Evolutionary conservation across 2,888 invertebrate genomes (phyloP).

Genomic region (Tipula lateralis): DNA sequence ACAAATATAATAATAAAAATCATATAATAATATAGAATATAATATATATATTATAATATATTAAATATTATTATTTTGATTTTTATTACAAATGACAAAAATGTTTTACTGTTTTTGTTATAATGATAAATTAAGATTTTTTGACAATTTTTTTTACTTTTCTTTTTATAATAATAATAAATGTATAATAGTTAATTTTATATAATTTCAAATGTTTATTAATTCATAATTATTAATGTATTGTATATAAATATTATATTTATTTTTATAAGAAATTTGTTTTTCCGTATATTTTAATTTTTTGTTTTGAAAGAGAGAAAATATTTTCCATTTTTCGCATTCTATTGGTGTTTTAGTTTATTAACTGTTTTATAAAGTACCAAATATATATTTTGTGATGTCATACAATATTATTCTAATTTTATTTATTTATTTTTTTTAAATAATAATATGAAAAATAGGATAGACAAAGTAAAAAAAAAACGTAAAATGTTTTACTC

Average conservation of each 20-base stretch:
- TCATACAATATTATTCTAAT: not conserved
- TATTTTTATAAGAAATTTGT: not conserved
- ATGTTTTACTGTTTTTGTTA: constrained; percentile 12
- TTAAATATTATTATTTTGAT: constrained; percentile 32
- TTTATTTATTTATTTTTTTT: not conserved
- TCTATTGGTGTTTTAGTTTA: not conserved
- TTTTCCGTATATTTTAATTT: not conserved
- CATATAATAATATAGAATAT: not conserved
- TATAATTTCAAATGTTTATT: constrained; percentile 24
- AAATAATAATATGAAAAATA: not conserved
- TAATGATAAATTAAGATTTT: constrained; percentile 33
- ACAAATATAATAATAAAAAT: constrained; percentile 35
- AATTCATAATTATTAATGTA: constrained; percentile 9
- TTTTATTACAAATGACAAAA: constrained; percentile 20
- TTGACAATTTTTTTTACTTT: constrained; percentile 32
- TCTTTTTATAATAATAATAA: constrained; percentile 29
- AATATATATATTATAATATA: constrained; percentile 32
- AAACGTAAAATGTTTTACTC: not conserved
- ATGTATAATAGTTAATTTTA: constrained; percentile 15
- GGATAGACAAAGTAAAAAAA: not conserved
- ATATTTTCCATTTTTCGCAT: not conserved
- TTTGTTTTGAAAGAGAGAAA: constrained; percentile 13
- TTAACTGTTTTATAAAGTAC: not conserved
- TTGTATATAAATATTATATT: constrained; percentile 24
- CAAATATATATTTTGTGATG: constrained; percentile 14